These are phyloP conservation scores for Lethenteron camtschaticum DNA, from an alignment of 2,113 vertebrate genomes.

Conservation along the genomic window DNA sequence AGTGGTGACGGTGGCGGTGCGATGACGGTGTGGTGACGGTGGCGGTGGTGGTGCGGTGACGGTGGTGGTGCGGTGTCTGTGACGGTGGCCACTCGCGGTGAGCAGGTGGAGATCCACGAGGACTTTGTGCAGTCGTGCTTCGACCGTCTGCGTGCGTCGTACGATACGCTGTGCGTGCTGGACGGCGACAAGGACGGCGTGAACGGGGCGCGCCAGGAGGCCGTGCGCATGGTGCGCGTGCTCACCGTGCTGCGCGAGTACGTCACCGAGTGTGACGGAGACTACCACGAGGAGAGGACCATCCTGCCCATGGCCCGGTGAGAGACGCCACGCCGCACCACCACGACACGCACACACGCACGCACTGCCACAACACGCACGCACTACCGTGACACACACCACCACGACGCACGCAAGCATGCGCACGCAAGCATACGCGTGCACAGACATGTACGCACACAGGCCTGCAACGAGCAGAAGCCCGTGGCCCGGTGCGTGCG, in stretches of 20 bases:
- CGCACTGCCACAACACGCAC: not conserved
- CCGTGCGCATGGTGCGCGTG: conserved; percentile 90
- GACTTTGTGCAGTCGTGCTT: conserved; percentile 99
- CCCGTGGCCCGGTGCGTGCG: too few species aligned
- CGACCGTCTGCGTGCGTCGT: conserved; percentile 90
- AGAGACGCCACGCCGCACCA: not conserved
- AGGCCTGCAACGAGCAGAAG: too few species aligned
- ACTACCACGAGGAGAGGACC: conserved; percentile 93
- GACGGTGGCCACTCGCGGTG: too few species aligned
- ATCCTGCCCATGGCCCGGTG: conserved; percentile 98
- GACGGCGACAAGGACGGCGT: conserved; percentile 98
- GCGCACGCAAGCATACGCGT: too few species aligned
- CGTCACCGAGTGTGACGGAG: conserved; percentile 96
- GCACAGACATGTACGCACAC: too few species aligned
- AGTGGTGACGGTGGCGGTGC: too few species aligned
- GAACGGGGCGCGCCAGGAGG: conserved; percentile 90
- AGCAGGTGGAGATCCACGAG: conserved; percentile 90
- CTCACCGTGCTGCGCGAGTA: conserved; percentile 90
- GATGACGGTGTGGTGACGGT: too few species aligned
- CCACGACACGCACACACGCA: too few species aligned
- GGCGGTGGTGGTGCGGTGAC: too few species aligned
- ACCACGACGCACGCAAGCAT: too few species aligned
- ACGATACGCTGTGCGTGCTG: conserved; percentile 84
- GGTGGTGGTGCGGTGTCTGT: too few species aligned
- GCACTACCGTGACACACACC: too few species aligned